Conservation (phyloP, 2,888 invertebrate species). For the Cistogaster globosa region DNA sequence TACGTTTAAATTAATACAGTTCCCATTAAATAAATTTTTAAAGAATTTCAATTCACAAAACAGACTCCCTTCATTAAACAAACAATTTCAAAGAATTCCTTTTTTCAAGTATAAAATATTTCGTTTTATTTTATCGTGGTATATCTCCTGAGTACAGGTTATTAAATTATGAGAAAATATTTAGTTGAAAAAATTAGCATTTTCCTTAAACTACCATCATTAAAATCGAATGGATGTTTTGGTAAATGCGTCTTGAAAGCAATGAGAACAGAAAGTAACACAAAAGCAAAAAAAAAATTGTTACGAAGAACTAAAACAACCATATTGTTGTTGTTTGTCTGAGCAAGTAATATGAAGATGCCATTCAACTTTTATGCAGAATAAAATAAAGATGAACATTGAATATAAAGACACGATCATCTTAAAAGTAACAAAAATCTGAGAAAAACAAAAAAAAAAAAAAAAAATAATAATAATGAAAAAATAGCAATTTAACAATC, state of each 20-base stretch:
- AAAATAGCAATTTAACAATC: constrained; percentile 46
- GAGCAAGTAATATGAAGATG: constrained; percentile 65
- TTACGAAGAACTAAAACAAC: not conserved
- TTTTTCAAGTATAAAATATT: constrained; percentile 34
- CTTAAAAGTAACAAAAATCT: constrained; percentile 37
- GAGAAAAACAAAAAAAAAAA: constrained; percentile 1
- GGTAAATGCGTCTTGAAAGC: constrained; percentile 63
- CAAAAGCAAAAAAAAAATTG: not conserved
- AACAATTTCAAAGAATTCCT: constrained; percentile 61
- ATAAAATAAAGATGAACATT: constrained; percentile 58
- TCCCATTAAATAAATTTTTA: constrained; percentile 38
- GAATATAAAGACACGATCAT: constrained; percentile 45
- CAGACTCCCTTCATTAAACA: constrained; percentile 62
- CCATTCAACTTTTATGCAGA: constrained; percentile 68
- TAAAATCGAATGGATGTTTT: constrained; percentile 69
- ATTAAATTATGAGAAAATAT: constrained; percentile 70
- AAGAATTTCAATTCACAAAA: constrained; percentile 35
- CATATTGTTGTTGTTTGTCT: constrained; percentile 13
- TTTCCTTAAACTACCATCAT: constrained; percentile 70
- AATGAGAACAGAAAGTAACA: constrained; percentile 34
- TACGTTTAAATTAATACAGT: constrained; percentile 48
- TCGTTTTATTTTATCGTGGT: not conserved
- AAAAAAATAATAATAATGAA: too few species aligned
- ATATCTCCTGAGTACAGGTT: constrained; percentile 41
- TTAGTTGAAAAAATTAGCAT: constrained; percentile 68